Evolutionary conservation across 2,888 invertebrate species (phyloP), one percentile per base, ranked within the genome.

Genomic region (Dendrolimus pini): DNA sequence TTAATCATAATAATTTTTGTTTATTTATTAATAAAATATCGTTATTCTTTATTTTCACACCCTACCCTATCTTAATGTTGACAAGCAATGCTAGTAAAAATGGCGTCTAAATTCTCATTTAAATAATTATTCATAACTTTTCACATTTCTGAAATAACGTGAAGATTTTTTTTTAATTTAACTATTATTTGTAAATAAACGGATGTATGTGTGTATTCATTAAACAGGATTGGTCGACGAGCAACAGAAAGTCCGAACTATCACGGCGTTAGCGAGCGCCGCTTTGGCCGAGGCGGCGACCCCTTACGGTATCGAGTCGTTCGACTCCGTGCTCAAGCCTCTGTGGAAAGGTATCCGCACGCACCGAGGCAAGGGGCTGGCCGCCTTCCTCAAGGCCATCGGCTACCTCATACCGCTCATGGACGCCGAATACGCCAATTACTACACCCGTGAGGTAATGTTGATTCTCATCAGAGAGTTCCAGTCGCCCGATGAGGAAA

Each of bases 341-440:
- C 90, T 99, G 47, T 99, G 99, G 99, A 99, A 99, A 85, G 99
- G 99, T 77, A 99, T 99, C 72, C 92, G 99, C 55, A 98, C 96
- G 0, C 96, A 96, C 78, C 92, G 96, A 67, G 96, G 96, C 61
- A 95, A 98, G 92, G 99, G 99, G 86, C 91, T 99, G 67, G 99
- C 99, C 61, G 99, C 99, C n/a, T 99, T 99, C 89, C 91, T 99
- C 62, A 99, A 99, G 84, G 99, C 99, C 55, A 99, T 99, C 82
- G 99, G 99, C 64, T 99, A 99, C 81, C 93, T 99, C 57, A 99
- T 99, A 70, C 99, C 99, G 0, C 93, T 99, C 62, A 99, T 99
- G 99, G 99, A 99, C 78, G 99, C 99, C 59, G 99, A 99, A 86
- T 99, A 99, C 77, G 99, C 99, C 0, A 99, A 99, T 85, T 99